A percentile compares a stretch with the other conserved stretches of the same genome.
Evolutionary conservation across 2,888 invertebrate genomes (phyloP).

Genomic region (Spicauda simplicius): DNA sequence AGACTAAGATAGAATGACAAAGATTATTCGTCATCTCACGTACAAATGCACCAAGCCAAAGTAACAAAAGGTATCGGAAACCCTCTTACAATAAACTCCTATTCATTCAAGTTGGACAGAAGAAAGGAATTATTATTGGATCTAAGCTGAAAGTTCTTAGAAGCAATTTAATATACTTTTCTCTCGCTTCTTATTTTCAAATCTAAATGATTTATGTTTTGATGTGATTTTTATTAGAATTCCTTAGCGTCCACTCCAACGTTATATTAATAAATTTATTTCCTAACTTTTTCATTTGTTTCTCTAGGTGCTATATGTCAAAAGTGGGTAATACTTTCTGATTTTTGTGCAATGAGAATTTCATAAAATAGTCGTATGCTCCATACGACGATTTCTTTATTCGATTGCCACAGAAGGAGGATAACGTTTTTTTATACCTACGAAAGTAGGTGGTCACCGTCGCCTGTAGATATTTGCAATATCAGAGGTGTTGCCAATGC

Average conservation of each 20-base stretch:
- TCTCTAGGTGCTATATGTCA: no score
- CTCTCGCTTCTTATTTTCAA: not conserved
- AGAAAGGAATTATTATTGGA: constrained; percentile 21
- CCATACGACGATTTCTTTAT: no score
- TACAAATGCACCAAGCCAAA: constrained; percentile 2
- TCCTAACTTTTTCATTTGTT: not conserved
- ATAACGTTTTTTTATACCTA: no score
- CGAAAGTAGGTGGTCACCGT: no score
- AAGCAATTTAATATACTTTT: constrained; percentile 28
- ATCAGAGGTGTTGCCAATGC: no score
- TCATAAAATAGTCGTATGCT: no score
- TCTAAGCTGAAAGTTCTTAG: constrained; percentile 19
- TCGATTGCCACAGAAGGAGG: no score
- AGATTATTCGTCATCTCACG: constrained; percentile 1
- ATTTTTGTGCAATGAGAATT: no score
- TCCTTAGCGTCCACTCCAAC: not conserved
- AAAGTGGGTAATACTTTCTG: no score
- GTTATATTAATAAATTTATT: not conserved
- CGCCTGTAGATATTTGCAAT: no score
- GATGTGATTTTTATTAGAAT: not conserved
- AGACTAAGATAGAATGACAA: not conserved
- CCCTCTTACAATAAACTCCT: constrained; percentile 22
- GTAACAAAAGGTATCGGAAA: constrained; percentile 20
- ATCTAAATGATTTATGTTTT: not conserved
- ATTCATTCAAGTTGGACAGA: constrained; percentile 19